Base-by-base conservation (phyloP, 2,797 vertebrate genomes). In the Heteromormyrus szaboi region DNA sequence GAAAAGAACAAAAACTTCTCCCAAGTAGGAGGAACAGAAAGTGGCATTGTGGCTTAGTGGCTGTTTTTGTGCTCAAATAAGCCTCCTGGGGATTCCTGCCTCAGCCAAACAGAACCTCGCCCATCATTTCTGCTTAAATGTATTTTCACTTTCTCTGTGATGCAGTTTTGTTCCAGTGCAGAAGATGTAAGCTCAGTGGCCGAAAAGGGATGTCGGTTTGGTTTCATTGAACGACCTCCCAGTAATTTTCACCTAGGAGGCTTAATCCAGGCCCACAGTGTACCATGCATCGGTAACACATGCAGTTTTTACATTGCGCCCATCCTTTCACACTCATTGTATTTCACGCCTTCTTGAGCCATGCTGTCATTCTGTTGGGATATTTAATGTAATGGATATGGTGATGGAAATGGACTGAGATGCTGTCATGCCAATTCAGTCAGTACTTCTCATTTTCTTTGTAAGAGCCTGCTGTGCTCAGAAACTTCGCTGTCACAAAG, bases 341-440 rank as follows among this genome's bases (percentile, higher is more conserved):
- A 33, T 33, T 56, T 76, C 9, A 33, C 2, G 3, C 44, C 46
- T 50, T 85, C 14, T 51, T 62, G 14, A 53, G 33, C 46, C 56
- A 65, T 85, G 81, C 25, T 37, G 46, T 50, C 29, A 46, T 53
- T n/a, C 25, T 84, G 12, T 53, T 4, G 44, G 79, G 54, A 85
- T 72, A 89, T 48, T 85, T 85, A 68, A 59, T 41, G 81, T 53
- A 62, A 89, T 81, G 51, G 62, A 79, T 83, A 87, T 22, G 51
- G 84, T 79, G 84, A 90, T 53, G 48, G 59, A 85, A 48, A 88
- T 86, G 51, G 87, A 90, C 33, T 84, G 65, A 88, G 51, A 51
- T 53, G 25, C 11, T 76, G 68, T 25, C 50, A 50, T 46, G 4
- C 48, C 7, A n/a, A 19, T 37, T 88, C n/a, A 41, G 17, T 25